phyloP scores from a whole-genome alignment of 2,113 vertebrate genomes.

The Cygnus buccinator region DNA sequence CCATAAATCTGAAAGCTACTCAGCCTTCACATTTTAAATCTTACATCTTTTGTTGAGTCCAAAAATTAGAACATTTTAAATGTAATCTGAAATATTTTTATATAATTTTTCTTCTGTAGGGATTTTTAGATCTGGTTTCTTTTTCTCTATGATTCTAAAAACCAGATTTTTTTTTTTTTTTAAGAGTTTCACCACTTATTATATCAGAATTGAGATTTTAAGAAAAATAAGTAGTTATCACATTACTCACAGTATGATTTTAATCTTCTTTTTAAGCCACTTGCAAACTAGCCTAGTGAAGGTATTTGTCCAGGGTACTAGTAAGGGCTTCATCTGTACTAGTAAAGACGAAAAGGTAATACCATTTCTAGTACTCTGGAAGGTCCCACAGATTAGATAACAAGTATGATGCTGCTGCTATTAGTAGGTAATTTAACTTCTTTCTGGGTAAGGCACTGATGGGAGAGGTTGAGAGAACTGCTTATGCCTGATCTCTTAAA shows the following conservation, averaged over 20 bases:
- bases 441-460: neutral
- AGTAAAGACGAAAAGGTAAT: neutral
- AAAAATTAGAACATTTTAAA: neutral
- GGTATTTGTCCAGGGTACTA: neutral
- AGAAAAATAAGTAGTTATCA: neutral
- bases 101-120: neutral
- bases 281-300: neutral
- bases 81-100: neutral
- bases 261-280: neutral
- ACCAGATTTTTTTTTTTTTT: neutral
- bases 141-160: neutral
- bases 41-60: neutral
- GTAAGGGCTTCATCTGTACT: neutral
- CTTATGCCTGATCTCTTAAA: neutral
- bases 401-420: neutral
- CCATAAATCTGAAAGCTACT: neutral
- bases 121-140: neutral
- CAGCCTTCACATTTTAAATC: neutral
- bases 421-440: neutral
- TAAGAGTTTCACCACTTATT: neutral
- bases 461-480: neutral
- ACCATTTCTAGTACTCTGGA: neutral
- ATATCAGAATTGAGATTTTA: neutral
- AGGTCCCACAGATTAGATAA: neutral
- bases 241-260: neutral